phyloP scores from a whole-genome alignment of 2,888 invertebrate species.

The Tetragonisca angustula region DNA sequence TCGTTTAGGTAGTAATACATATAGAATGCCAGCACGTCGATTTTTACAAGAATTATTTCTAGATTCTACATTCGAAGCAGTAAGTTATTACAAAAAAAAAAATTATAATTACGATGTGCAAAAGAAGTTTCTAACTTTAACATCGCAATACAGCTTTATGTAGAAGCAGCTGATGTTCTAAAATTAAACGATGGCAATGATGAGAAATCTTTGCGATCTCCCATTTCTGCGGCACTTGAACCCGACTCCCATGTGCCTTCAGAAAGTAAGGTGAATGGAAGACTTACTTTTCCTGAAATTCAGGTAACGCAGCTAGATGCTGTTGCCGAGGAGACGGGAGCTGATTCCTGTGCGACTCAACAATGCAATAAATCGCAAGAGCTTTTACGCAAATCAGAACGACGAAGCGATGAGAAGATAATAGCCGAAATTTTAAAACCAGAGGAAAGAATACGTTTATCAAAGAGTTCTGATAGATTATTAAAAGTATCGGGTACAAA shows the following conservation, averaged over 20 bases:
- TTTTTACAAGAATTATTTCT: constrained; percentile 97
- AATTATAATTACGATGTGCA: background rate
- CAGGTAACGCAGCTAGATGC: constrained; percentile 71
- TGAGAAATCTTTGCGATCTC: constrained; percentile 68
- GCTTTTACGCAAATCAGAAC: constrained; percentile 60
- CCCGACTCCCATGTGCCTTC: constrained; percentile 62
- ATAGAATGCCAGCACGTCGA: constrained; percentile 92
- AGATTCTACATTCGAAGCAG: constrained; percentile 90
- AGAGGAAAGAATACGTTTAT: constrained; percentile 77
- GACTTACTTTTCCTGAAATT: constrained; percentile 73
- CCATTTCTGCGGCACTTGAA: constrained; percentile 56
- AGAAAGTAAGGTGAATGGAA: constrained; percentile 80
- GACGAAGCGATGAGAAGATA: constrained; percentile 81
- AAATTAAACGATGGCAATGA: constrained; percentile 72
- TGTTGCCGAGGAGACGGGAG: constrained; percentile 71
- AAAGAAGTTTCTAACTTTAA: constrained; percentile 25
- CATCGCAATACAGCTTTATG: constrained; percentile 77
- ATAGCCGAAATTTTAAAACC: constrained; percentile 83
- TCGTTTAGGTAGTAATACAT: constrained; percentile 91
- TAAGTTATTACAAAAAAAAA: constrained; percentile 70
- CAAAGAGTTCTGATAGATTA: constrained; percentile 77
- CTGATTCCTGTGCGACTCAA: constrained; percentile 64
- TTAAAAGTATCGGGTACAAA: constrained; percentile 81
- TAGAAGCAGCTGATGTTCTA: constrained; percentile 80
- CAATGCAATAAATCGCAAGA: constrained; percentile 64